phyloP scores from a whole-genome alignment of 1,140 invertebrate genomes.

The Drosophila auraria region DNA sequence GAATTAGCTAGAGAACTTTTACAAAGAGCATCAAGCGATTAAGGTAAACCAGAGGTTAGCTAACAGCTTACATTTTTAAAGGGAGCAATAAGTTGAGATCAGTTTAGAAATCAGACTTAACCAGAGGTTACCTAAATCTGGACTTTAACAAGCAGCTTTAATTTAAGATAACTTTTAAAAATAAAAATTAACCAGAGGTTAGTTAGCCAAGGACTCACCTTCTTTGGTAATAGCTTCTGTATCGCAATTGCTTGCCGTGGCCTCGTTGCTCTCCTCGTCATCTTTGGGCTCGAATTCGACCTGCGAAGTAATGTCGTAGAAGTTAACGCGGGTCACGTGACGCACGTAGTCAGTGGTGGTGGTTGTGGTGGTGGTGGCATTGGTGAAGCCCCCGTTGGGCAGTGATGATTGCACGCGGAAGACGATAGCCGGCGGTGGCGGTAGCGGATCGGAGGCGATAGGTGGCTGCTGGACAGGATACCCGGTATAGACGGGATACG shows the following conservation, averaged over 20 bases:
- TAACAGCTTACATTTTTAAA: too few species aligned
- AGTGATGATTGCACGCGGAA: constrained; percentile 32
- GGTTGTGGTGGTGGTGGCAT: constrained; percentile 41
- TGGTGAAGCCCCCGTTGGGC: constrained; percentile 47
- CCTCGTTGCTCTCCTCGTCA: constrained; percentile 75
- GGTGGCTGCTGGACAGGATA: constrained; percentile 41
- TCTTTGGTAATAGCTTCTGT: constrained; percentile 85
- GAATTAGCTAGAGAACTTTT: too few species aligned
- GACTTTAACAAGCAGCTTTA: too few species aligned
- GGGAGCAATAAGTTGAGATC: too few species aligned
- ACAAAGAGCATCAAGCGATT: too few species aligned
- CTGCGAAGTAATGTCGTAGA: constrained; percentile 85
- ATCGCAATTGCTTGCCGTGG: constrained; percentile 69
- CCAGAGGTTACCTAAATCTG: not conserved
- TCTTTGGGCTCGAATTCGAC: constrained; percentile 84
- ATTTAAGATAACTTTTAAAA: too few species aligned
- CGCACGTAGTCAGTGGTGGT: constrained; percentile 78
- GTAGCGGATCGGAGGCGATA: not conserved
- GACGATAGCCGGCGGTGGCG: constrained; percentile 14
- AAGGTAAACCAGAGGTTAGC: too few species aligned
- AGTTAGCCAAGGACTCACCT: constrained; percentile 66
- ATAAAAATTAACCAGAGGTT: not conserved
- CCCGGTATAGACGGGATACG: constrained; percentile 5
- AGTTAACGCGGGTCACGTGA: constrained; percentile 85
- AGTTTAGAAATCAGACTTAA: not conserved